Evolutionary conservation across 2,797 vertebrate genomes (phyloP).

Genomic region (Gymnocypris eckloni): DNA sequence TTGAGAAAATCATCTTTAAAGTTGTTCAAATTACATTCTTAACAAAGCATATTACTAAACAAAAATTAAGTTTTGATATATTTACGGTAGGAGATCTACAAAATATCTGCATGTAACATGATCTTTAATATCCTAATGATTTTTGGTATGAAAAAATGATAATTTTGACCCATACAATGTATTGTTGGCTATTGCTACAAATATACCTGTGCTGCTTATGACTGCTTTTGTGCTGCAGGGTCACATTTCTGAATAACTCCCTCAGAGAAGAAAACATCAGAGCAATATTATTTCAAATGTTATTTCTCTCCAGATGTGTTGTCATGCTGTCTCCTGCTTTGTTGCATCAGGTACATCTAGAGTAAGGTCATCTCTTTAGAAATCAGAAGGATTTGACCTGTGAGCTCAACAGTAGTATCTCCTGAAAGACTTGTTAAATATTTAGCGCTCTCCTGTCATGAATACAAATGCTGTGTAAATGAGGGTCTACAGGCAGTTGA

Average conservation of each 20-base stretch:
- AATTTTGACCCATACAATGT: too few species aligned
- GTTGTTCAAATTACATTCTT: too few species aligned
- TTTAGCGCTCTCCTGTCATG: constrained; percentile 94
- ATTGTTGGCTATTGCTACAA: too few species aligned
- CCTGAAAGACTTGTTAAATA: constrained; percentile 93
- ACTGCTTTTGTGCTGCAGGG: too few species aligned
- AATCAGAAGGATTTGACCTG: constrained; percentile 98
- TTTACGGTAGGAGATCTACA: too few species aligned
- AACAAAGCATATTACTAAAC: too few species aligned
- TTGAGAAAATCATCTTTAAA: too few species aligned
- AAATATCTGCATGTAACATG: too few species aligned
- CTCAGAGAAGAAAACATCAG: neutral
- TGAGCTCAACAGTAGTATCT: constrained; percentile 87
- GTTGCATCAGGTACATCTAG: neutral
- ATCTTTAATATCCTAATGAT: too few species aligned
- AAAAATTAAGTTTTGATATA: too few species aligned
- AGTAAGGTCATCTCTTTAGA: constrained; percentile 89
- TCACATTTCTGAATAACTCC: neutral
- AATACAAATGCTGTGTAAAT: constrained; percentile 98
- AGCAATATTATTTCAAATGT: neutral
- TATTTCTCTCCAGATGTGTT: neutral
- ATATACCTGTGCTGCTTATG: too few species aligned
- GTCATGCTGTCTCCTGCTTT: neutral
- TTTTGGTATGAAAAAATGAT: too few species aligned
- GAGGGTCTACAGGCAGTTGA: constrained; percentile 98